These are phyloP conservation scores for Platycheirus rosarum DNA, from an alignment of 2,888 invertebrate species.

Conservation along the genomic window DNA sequence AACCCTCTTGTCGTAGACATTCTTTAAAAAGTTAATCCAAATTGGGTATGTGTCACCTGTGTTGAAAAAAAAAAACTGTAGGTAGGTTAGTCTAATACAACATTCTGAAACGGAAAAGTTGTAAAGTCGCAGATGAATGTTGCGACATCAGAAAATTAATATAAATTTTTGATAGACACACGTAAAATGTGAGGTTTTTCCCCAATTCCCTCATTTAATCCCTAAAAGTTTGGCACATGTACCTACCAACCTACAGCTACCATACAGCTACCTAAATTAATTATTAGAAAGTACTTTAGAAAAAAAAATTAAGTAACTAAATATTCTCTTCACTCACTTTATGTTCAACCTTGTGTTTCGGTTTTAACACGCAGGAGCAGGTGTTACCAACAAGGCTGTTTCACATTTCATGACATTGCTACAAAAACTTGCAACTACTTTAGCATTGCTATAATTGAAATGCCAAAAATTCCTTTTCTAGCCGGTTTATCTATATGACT, in stretches of 20 bases:
- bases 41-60: constrained; percentile 29
- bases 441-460: constrained; percentile 61
- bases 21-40: constrained; percentile 20
- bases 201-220: constrained; percentile 23
- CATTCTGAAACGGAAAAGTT: constrained; percentile 41
- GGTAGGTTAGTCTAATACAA: constrained; percentile 28
- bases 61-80: constrained; percentile 7
- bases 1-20: background rate
- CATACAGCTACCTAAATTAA: constrained; percentile 22
- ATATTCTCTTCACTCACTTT: constrained; percentile 6
- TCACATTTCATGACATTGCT: constrained; percentile 41
- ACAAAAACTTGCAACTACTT: constrained; percentile 46
- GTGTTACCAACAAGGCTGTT: constrained; percentile 30
- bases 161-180: constrained; percentile 64
- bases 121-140: constrained; percentile 61
- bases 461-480: constrained; percentile 37
- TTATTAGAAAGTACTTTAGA: constrained; percentile 36
- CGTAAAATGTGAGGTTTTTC: constrained; percentile 37
- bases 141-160: constrained; percentile 59
- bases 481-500: constrained; percentile 22
- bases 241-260: background rate
- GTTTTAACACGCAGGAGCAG: constrained; percentile 40
- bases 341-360: constrained; percentile 27
- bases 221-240: constrained; percentile 10
- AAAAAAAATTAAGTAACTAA: constrained; percentile 11